A percentile compares a stretch with the other conserved stretches of the same genome.
Conservation (phyloP, 1,140 invertebrate species). For the Teleogryllus occipitalis region DNA sequence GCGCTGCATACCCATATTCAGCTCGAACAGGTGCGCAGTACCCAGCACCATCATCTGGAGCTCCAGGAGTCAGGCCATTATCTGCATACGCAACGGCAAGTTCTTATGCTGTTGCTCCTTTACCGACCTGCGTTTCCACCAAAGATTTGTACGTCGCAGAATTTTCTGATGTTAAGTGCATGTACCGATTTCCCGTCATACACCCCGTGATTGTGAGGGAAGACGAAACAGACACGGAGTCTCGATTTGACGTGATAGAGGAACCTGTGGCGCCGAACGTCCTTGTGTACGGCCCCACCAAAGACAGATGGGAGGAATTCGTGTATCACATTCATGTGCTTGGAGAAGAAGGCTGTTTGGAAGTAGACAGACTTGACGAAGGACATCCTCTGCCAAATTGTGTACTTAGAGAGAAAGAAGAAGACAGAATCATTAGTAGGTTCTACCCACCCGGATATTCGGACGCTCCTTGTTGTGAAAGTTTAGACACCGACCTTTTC, state of each 20-base stretch:
- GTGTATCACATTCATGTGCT: not conserved
- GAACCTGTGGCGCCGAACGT: not conserved
- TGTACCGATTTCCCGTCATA: not conserved
- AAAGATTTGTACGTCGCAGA: no score
- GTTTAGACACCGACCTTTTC: no score
- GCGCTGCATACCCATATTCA: not conserved
- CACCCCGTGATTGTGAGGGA: not conserved
- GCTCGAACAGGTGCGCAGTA: not conserved
- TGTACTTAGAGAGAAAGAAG: not conserved
- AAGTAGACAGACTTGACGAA: not conserved
- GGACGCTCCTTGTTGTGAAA: not conserved
- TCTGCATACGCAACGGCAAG: not conserved
- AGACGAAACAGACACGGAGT: not conserved
- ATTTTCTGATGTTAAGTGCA: not conserved
- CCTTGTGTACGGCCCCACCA: not conserved
- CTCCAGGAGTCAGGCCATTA: not conserved
- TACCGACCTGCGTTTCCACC: not conserved
- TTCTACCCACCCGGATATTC: not conserved
- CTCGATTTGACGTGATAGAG: not conserved
- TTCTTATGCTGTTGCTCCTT: not conserved
- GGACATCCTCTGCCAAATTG: not conserved
- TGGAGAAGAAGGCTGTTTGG: not conserved
- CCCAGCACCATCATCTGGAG: not conserved
- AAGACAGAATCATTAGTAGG: not conserved
- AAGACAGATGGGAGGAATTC: not conserved